These are phyloP conservation scores for Sitta europaea DNA, from an alignment of 2,113 vertebrate genomes.

Conservation along the genomic window DNA sequence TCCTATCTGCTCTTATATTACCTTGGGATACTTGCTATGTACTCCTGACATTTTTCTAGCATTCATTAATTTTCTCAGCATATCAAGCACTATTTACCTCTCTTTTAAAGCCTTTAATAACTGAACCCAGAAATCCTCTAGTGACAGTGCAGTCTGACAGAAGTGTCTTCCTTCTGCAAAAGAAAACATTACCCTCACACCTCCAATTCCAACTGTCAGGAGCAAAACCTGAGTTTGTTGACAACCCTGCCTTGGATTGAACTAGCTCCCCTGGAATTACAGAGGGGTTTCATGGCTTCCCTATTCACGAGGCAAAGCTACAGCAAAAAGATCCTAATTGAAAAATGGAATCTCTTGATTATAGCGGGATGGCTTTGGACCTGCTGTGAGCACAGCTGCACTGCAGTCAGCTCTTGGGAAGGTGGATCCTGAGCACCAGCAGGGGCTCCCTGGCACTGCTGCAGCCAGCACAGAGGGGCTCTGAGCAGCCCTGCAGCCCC, in stretches of 20 bases:
- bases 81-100: neutral
- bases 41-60: neutral
- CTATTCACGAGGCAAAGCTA: neutral
- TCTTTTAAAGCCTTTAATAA: neutral
- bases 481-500: neutral
- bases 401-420: neutral
- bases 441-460: neutral
- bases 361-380: neutral
- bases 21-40: neutral
- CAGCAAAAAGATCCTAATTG: neutral
- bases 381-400: rapidly evolving
- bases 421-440: neutral
- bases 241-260: neutral
- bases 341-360: neutral
- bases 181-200: neutral
- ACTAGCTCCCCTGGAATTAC: neutral
- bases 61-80: constrained; percentile 4
- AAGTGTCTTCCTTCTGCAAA: neutral
- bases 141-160: neutral
- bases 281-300: neutral
- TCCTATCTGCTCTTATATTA: neutral
- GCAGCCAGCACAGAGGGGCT: neutral
- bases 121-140: neutral
- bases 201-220: neutral
- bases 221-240: neutral